Evolutionary conservation across 2,113 vertebrate species (phyloP).

Genomic region (Helogale parvula): DNA sequence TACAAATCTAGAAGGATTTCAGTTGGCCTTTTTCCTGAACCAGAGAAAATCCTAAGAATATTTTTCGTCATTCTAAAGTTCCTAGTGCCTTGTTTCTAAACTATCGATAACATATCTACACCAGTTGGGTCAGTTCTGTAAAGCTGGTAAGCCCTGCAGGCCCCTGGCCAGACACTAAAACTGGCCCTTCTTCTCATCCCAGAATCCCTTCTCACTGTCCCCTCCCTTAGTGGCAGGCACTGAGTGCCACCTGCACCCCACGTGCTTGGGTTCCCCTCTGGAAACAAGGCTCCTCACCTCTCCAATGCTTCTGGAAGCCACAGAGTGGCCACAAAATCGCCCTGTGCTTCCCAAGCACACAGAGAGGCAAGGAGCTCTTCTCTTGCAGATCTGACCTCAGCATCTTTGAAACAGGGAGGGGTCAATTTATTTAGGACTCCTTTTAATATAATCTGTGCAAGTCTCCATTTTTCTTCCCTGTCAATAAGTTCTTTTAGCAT

Average conservation of each 20-base stretch:
- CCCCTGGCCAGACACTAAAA: neutral
- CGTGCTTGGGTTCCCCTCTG: neutral
- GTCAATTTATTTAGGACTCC: neutral
- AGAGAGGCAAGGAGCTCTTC: neutral
- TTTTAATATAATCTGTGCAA: neutral
- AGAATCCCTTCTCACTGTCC: neutral
- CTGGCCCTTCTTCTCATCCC: neutral
- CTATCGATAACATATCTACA: neutral
- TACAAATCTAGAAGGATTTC: neutral
- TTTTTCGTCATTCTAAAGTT: neutral
- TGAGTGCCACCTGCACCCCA: accelerated
- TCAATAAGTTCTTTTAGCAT: neutral
- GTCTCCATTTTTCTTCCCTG: neutral
- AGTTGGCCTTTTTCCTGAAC: neutral
- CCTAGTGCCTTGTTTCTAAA: neutral
- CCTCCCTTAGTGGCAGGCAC: too few relatives aligned
- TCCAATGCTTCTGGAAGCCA: neutral
- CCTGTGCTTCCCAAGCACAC: neutral
- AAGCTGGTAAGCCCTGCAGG: neutral
- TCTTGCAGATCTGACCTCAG: neutral
- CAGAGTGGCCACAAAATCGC: neutral
- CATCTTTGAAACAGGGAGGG: neutral
- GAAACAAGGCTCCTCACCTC: neutral
- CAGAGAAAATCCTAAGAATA: neutral
- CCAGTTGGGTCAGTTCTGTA: neutral